Conservation (phyloP, 2,797 vertebrate genomes). For the Amniataba percoides region DNA sequence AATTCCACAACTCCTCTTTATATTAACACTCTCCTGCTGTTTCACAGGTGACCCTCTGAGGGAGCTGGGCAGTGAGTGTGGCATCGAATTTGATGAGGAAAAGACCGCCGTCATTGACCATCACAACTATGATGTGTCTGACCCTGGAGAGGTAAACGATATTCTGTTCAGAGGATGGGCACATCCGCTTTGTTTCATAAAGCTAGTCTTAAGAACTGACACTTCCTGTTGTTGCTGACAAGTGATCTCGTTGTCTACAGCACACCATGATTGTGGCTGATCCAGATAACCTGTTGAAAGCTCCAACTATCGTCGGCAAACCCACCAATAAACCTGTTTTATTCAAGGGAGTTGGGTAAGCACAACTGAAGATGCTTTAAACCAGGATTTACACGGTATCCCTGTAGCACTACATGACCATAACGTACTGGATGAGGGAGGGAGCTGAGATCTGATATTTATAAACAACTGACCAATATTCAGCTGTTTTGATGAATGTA, state of each 20-base stretch:
- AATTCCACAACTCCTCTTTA: neutral
- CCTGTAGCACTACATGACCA: neutral
- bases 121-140: slow-evolving; percentile 95
- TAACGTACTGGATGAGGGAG: neutral
- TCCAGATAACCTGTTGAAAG: slow-evolving; percentile 93
- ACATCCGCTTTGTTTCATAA: neutral
- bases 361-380: neutral
- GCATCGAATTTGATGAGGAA: slow-evolving; percentile 98
- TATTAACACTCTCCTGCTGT: slow-evolving; percentile 6
- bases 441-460: neutral
- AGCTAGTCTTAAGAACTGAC: neutral
- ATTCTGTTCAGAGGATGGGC: neutral
- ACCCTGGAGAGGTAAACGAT: slow-evolving; percentile 92
- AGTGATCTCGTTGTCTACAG: slow-evolving; percentile 74
- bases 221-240: slow-evolving; percentile 18
- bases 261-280: slow-evolving; percentile 95
- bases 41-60: slow-evolving; percentile 93
- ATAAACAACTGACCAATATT: neutral
- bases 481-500: neutral
- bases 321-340: slow-evolving; percentile 91
- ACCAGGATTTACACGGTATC: neutral
- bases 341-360: slow-evolving; percentile 97
- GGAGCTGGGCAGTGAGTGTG: slow-evolving; percentile 97
- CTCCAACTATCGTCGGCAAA: slow-evolving; percentile 96
- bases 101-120: slow-evolving; percentile 97